Evolutionary conservation across 2,113 vertebrate species (phyloP).

Genomic region (Forbesichthys agassizii): DNA sequence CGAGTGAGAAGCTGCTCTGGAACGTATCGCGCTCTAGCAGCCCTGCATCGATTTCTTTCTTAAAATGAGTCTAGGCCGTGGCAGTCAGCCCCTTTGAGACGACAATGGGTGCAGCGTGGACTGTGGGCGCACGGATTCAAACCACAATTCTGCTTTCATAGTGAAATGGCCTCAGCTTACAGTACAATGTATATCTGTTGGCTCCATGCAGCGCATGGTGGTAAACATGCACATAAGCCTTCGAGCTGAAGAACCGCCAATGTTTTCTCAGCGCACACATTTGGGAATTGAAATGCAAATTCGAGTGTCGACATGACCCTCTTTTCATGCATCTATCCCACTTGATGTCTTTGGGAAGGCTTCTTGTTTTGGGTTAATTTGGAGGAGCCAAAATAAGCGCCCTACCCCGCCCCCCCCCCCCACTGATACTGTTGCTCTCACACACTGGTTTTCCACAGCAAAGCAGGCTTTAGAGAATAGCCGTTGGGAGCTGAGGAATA

Average conservation of each 20-base stretch:
- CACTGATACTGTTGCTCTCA: conserved; percentile 51
- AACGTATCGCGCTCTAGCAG: neutral
- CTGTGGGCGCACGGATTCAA: neutral
- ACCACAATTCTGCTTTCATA: no score
- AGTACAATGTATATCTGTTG: no score
- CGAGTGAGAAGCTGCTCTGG: neutral
- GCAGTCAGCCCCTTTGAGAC: conserved; percentile 49
- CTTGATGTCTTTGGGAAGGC: conserved; percentile 55
- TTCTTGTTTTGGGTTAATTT: conserved; percentile 67
- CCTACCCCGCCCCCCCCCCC: conserved; percentile 48
- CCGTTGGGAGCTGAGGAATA: conserved; percentile 62
- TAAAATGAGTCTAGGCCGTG: conserved; percentile 32
- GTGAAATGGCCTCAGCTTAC: no score
- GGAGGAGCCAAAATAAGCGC: conserved; percentile 49
- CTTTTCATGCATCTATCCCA: conserved; percentile 65
- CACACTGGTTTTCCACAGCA: conserved; percentile 42
- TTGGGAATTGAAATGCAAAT: conserved; percentile 33
- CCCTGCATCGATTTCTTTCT: conserved; percentile 14
- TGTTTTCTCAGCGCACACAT: conserved; percentile 27
- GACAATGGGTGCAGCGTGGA: conserved; percentile 48
- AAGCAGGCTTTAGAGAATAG: conserved; percentile 52
- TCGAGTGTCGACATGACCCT: conserved; percentile 14
- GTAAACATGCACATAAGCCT: no score
- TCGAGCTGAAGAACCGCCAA: conserved; percentile 32
- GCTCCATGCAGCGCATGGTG: no score